phyloP scores from a whole-genome alignment of 2,888 invertebrate species.

The Microplitis manilae region DNA sequence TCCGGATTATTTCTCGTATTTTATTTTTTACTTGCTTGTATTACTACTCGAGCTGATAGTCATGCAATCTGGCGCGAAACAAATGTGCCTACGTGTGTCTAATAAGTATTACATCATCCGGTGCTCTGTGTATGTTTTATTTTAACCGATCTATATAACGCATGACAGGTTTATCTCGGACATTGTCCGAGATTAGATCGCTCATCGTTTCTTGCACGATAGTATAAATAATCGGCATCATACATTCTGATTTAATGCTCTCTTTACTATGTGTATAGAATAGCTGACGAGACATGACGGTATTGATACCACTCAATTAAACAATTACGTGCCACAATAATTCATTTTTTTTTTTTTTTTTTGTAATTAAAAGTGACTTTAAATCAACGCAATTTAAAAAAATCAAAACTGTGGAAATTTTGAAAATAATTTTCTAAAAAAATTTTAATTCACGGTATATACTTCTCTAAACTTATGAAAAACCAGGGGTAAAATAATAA shows the following conservation, averaged over 20 bases:
- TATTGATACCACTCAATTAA: neutral
- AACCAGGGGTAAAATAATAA: too few relatives aligned
- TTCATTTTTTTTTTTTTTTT: neutral
- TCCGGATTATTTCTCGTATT: conserved; percentile 7
- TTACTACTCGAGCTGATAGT: conserved; percentile 2
- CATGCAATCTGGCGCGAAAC: conserved; percentile 3
- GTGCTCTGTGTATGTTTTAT: neutral
- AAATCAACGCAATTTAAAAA: too few relatives aligned
- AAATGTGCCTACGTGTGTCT: conserved; percentile 14
- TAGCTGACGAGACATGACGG: neutral
- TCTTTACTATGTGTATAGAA: neutral
- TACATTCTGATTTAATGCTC: neutral
- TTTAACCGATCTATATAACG: neutral
- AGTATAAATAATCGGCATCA: conserved; percentile 1
- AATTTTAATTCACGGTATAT: too few relatives aligned
- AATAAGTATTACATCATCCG: conserved; percentile 31
- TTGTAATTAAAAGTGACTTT: too few relatives aligned
- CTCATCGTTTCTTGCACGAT: conserved; percentile 15
- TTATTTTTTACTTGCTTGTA: neutral
- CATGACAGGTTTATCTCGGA: conserved; percentile 31
- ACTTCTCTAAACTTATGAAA: too few relatives aligned
- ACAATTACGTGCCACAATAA: neutral
- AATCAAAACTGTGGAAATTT: too few relatives aligned
- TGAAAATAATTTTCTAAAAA: too few relatives aligned
- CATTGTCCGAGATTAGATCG: conserved; percentile 34